phyloP scores from a whole-genome alignment of 2,113 vertebrate genomes.

The Solenodon paradoxus region DNA sequence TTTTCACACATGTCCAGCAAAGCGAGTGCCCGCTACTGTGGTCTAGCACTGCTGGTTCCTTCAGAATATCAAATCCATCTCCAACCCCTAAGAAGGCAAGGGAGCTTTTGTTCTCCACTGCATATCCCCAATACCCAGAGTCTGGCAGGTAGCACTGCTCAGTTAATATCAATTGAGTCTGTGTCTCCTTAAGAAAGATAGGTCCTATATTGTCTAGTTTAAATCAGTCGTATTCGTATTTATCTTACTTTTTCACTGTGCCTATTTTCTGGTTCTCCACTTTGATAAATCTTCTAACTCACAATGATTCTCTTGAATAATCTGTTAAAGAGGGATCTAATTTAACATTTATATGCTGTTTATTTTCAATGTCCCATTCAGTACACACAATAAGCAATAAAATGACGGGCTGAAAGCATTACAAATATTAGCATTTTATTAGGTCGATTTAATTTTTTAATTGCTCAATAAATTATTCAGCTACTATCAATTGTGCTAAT shows the following conservation, averaged over 20 bases:
- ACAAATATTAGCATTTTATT: background rate
- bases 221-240: background rate
- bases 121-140: background rate
- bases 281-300: background rate
- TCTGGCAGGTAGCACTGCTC: background rate
- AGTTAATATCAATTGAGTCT: background rate
- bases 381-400: background rate
- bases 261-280: background rate
- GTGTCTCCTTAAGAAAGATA: background rate
- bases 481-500: background rate
- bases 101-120: background rate
- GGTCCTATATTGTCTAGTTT: background rate
- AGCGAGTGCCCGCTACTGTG: background rate
- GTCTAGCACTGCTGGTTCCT: background rate
- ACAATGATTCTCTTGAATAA: background rate
- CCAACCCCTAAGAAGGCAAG: background rate
- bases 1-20: background rate
- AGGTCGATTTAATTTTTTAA: background rate
- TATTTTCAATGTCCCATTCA: background rate
- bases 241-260: background rate
- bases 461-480: background rate
- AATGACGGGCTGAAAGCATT: background rate
- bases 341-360: background rate
- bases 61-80: background rate
- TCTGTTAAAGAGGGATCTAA: background rate